phyloP scores from a whole-genome alignment of 1,140 invertebrate genomes.

The Linepithema humile region DNA sequence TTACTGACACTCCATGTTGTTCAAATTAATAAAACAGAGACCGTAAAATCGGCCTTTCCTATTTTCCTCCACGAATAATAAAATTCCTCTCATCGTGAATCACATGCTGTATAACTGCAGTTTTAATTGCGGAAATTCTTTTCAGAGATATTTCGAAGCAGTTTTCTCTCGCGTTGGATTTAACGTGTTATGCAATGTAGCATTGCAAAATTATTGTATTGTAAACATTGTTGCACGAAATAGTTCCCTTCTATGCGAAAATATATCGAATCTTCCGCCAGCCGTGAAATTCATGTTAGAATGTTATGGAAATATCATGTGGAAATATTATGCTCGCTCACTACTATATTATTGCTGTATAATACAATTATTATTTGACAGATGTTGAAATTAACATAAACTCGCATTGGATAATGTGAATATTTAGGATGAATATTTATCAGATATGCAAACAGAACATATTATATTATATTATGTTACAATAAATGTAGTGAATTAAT shows the following conservation, averaged over 20 bases:
- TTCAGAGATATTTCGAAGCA: conserved; percentile 18
- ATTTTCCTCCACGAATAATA: background rate
- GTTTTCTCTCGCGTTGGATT: background rate
- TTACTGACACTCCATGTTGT: conserved; percentile 8
- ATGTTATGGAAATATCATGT: conserved; percentile 32
- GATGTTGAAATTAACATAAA: conserved; percentile 45
- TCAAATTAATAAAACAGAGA: conserved; percentile 31
- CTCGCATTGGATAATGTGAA: background rate
- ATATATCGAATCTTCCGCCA: background rate
- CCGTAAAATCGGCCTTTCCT: background rate
- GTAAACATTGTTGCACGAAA: conserved; percentile 39
- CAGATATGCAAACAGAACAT: background rate
- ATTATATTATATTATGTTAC: conserved; percentile 8
- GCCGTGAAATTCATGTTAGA: conserved; percentile 13
- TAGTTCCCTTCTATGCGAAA: background rate
- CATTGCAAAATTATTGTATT: conserved; percentile 38
- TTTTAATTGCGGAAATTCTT: conserved; percentile 50
- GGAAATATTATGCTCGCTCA: conserved; percentile 16
- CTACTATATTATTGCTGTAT: background rate
- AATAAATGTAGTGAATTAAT: background rate
- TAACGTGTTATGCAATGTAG: conserved; percentile 4
- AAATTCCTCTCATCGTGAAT: conserved; percentile 33
- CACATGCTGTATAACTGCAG: background rate
- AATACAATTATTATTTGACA: conserved; percentile 24
- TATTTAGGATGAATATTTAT: conserved; percentile 28